Percentiles rank a stretch among this genome's conserved stretches.
Conservation (phyloP, 2,888 invertebrate species). For the Pseudolycoriella hygida region DNA sequence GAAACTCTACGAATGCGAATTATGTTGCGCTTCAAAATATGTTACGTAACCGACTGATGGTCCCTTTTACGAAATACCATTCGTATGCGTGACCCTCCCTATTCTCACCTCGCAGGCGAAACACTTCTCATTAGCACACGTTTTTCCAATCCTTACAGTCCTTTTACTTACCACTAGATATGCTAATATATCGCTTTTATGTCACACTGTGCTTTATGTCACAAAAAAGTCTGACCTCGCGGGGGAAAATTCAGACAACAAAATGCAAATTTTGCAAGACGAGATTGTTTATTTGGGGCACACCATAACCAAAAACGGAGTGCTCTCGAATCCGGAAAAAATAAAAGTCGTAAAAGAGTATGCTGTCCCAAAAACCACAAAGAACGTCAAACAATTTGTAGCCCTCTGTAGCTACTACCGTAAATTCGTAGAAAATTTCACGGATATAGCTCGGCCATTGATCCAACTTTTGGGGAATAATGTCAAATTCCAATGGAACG, state of each 20-base stretch:
- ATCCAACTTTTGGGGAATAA: background rate
- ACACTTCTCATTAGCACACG: too few species aligned
- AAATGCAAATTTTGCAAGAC: slow-evolving; percentile 14
- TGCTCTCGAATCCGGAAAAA: background rate
- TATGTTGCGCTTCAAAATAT: too few species aligned
- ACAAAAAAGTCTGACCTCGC: too few species aligned
- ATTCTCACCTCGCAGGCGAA: too few species aligned
- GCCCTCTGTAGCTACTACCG: background rate
- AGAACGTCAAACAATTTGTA: background rate
- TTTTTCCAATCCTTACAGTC: too few species aligned
- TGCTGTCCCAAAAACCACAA: background rate
- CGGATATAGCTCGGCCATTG: background rate
- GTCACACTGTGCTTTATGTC: too few species aligned
- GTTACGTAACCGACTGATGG: too few species aligned
- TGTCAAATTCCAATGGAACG: background rate
- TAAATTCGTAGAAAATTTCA: background rate
- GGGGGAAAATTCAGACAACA: slow-evolving; percentile 14
- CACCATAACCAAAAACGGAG: slow-evolving; percentile 13
- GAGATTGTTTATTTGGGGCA: slow-evolving; percentile 14
- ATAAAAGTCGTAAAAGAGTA: background rate
- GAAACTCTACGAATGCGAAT: too few species aligned
- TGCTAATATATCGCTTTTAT: too few species aligned
- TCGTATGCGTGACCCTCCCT: too few species aligned
- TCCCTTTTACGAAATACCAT: too few species aligned
- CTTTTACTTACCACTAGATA: too few species aligned